Base-by-base conservation (phyloP, 1,140 invertebrate species). In the Zaprionus tsacasi region DNA sequence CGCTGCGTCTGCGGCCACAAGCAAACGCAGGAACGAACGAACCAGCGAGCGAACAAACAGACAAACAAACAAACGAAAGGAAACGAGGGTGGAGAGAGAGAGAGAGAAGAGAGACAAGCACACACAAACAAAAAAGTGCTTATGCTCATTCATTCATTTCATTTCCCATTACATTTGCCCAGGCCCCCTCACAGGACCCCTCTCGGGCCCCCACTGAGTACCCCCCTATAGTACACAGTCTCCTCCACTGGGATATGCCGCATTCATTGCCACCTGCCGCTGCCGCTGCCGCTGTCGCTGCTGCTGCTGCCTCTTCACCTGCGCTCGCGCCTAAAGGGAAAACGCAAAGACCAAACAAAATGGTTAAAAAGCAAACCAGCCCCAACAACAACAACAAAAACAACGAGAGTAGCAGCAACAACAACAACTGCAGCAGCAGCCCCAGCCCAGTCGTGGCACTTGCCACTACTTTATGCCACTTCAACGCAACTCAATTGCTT, bases 101-200 rank as follows among this genome's bases (percentile, higher is more conserved):
- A 21, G 21, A 21, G 48, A 57, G 35, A 21, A 25, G 64, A 30
- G 40, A 67, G 54, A 67, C 36, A 57, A 27, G 17, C 52, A 56
- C 13, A 76, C 70, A 76, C 70, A 87, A 86, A 87, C 82, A 88
- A 89, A 89, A 78, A 89, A 90, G 85, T 89, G 81, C 85, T 89
- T 89, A 89, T 89, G 85, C 81, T 89, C 85, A 89, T 89, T 89
- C 85, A 89, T 89, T 89, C 85, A 89, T 89, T 89, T 89, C 85
- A 89, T 89, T 89, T 89, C 85, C 85, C 85, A 89, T 89, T 89
- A 89, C 85, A 89, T 78, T 78, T 78, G 58, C 70, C 69, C 50
- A 61, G 67, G 50, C 75, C 17, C 15, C 25, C 17, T 57, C 27
- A 13, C 45, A 48, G 15, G 17, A 13, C 27, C 27, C 4, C 48